A percentile compares a stretch with the other conserved stretches of the same genome.
Conservation (phyloP, 1,140 invertebrate species). For the Grapholita molesta region DNA sequence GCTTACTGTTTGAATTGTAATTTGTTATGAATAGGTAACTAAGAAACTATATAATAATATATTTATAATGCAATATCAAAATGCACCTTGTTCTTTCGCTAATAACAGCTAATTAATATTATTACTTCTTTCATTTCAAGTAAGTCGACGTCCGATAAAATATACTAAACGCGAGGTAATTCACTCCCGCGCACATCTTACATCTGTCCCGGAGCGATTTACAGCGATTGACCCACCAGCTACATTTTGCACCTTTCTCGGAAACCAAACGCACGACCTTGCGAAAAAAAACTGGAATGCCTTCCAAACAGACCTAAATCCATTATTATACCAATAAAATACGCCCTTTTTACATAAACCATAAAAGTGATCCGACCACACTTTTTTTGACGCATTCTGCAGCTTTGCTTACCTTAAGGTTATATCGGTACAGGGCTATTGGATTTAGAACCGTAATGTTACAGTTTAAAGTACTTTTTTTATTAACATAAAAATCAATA, state of each 20-base stretch:
- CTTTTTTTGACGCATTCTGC: neutral
- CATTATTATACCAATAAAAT: neutral
- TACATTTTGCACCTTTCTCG: conserved; percentile 12
- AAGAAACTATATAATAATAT: too few species aligned
- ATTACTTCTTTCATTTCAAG: neutral
- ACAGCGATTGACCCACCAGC: neutral
- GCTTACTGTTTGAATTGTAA: too few species aligned
- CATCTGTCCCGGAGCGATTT: neutral
- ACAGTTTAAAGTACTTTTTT: neutral
- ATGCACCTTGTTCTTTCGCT: too few species aligned
- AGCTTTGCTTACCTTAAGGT: neutral
- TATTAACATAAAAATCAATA: neutral
- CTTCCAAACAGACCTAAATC: neutral
- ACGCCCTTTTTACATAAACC: neutral
- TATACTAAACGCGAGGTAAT: neutral
- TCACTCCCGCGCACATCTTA: too few species aligned
- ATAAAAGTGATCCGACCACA: neutral
- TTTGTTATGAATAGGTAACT: too few species aligned
- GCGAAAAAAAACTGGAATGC: neutral
- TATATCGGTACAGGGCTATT: neutral
- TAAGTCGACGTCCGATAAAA: neutral
- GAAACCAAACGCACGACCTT: conserved; percentile 3
- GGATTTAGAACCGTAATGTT: neutral
- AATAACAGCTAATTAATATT: neutral
- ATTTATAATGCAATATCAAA: too few species aligned